Evolutionary conservation across 2,888 invertebrate species (phyloP).

Genomic region (Acheta domesticus): DNA sequence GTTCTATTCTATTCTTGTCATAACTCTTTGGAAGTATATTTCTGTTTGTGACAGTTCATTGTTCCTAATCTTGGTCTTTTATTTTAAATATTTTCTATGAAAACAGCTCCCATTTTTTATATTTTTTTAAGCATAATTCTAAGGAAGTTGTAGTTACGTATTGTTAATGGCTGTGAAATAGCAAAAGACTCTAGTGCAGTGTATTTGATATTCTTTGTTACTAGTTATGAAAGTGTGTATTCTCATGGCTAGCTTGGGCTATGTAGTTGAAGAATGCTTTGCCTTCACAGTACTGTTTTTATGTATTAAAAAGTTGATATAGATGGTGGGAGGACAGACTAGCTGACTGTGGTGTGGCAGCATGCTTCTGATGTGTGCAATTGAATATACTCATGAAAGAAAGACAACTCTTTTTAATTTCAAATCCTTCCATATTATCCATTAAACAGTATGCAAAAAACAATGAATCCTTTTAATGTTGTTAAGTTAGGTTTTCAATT

Average conservation of each 20-base stretch:
- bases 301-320: neutral
- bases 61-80: neutral
- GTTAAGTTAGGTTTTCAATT: no score
- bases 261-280: neutral
- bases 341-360: conserved; percentile 18
- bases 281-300: neutral
- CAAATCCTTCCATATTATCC: no score
- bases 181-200: conserved; percentile 3
- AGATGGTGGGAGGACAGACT: neutral
- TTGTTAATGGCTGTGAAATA: conserved; percentile 22
- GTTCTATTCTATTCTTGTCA: no score
- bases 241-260: conserved; percentile 18
- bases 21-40: neutral
- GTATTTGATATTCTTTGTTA: neutral
- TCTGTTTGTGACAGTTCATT: neutral
- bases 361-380: conserved; percentile 3
- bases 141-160: neutral
- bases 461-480: no score
- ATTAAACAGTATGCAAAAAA: no score
- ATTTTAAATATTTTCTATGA: neutral
- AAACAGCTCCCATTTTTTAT: neutral
- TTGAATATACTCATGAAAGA: neutral
- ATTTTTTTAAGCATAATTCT: conserved; percentile 8
- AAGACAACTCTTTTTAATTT: no score
- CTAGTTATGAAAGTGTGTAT: conserved; percentile 2